phyloP scores from a whole-genome alignment of 2,888 invertebrate species.

The Pantelozetes paolii region DNA sequence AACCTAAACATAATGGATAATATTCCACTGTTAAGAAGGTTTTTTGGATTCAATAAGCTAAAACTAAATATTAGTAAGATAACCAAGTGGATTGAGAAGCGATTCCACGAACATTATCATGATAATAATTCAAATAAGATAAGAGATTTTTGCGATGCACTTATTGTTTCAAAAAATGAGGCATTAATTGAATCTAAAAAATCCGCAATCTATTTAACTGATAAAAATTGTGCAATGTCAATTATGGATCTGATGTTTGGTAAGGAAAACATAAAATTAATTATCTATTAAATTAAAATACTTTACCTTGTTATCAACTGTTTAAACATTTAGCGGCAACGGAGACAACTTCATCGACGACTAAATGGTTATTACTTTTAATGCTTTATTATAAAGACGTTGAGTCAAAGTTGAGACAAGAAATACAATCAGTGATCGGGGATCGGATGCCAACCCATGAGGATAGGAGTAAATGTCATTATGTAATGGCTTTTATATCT shows the following conservation, averaged over 20 bases:
- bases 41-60: too few species aligned
- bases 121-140: constrained; percentile 72
- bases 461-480: not conserved
- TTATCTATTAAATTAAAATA: too few species aligned
- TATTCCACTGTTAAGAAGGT: too few species aligned
- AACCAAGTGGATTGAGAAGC: too few species aligned
- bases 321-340: too few species aligned
- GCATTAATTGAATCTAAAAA: not conserved
- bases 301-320: too few species aligned
- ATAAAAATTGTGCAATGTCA: not conserved
- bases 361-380: constrained; percentile 3
- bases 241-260: not conserved
- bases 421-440: not conserved
- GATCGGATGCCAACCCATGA: not conserved
- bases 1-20: too few species aligned
- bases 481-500: not conserved
- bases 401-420: constrained; percentile 9
- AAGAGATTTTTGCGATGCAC: constrained; percentile 55
- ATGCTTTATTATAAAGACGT: not conserved
- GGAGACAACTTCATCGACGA: not conserved
- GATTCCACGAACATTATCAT: not conserved
- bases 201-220: not conserved
- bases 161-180: constrained; percentile 1
- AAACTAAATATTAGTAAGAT: too few species aligned
- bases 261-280: too few species aligned